A percentile compares a stretch with the other conserved stretches of the same genome.
Conservation (phyloP, 2,888 invertebrate species). For the Byasa hedistus region DNA sequence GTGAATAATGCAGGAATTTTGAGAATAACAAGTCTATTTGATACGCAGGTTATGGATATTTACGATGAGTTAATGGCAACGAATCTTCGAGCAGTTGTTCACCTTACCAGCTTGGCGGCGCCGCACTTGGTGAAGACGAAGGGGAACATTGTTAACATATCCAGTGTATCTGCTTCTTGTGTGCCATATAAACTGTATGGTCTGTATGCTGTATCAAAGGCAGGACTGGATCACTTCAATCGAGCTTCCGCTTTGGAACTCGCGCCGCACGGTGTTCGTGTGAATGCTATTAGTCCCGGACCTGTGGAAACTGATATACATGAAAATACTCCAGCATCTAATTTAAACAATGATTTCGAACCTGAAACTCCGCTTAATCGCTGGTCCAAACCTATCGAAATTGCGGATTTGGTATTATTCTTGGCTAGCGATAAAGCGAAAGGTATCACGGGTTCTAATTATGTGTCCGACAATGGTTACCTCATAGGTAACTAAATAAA, state of each 20-base stretch:
- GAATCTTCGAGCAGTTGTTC: slow-evolving; percentile 41
- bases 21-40: slow-evolving; percentile 29
- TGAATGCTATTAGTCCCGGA: slow-evolving; percentile 82
- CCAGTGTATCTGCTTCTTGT: slow-evolving; percentile 33
- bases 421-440: slow-evolving; percentile 40
- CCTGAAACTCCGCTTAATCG: slow-evolving; percentile 32
- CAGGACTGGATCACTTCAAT: slow-evolving; percentile 85
- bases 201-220: slow-evolving; percentile 36
- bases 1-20: slow-evolving; percentile 46
- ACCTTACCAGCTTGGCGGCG: slow-evolving; percentile 37
- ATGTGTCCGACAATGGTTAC: slow-evolving; percentile 38
- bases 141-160: slow-evolving; percentile 43
- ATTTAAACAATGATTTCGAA: slow-evolving; percentile 1
- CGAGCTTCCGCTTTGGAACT: slow-evolving; percentile 83
- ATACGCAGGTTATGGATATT: slow-evolving; percentile 33
- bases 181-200: slow-evolving; percentile 4
- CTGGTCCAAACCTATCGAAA: slow-evolving; percentile 38
- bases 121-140: slow-evolving; percentile 42
- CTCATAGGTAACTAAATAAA: background rate
- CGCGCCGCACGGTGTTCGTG: slow-evolving; percentile 79
- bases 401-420: slow-evolving; percentile 42
- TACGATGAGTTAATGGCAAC: slow-evolving; percentile 39
- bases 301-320: slow-evolving; percentile 42
- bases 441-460: slow-evolving; percentile 41
- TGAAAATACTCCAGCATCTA: slow-evolving; percentile 25